Evolutionary conservation across 1,140 invertebrate genomes (phyloP).

Genomic region (Trypoxylus dichotomus): DNA sequence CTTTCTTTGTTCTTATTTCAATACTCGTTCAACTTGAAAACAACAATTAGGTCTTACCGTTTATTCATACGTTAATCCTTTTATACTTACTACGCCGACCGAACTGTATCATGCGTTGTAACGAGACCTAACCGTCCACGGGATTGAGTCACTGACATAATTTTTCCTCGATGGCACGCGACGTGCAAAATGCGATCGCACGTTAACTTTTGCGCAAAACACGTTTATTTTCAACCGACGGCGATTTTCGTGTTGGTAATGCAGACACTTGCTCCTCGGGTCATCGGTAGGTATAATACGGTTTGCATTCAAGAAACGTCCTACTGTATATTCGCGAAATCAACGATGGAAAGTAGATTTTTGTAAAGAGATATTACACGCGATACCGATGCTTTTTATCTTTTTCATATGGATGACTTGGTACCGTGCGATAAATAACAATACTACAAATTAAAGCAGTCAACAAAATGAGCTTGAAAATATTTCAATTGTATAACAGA

Average conservation of each 20-base stretch:
- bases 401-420: too few species aligned
- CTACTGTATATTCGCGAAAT: not conserved
- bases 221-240: not conserved
- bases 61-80: not conserved
- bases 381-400: too few species aligned
- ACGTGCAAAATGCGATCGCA: not conserved
- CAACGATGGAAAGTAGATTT: not conserved
- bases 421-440: too few species aligned
- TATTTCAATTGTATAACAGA: too few species aligned
- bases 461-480: too few species aligned
- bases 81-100: not conserved
- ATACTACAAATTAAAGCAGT: too few species aligned
- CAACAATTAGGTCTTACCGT: not conserved
- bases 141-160: not conserved
- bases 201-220: not conserved
- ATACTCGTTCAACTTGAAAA: constrained; percentile 19
- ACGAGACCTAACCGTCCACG: not conserved
- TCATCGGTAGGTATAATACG: not conserved
- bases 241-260: not conserved
- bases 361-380: not conserved
- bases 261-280: not conserved
- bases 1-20: constrained; percentile 20
- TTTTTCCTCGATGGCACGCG: not conserved
- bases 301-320: not conserved
- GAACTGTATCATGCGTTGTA: not conserved